Percentiles rank a stretch among this genome's conserved stretches.
These are phyloP conservation scores for Maconellicoccus hirsutus DNA, from an alignment of 1,140 invertebrate species.

Conservation along the genomic window DNA sequence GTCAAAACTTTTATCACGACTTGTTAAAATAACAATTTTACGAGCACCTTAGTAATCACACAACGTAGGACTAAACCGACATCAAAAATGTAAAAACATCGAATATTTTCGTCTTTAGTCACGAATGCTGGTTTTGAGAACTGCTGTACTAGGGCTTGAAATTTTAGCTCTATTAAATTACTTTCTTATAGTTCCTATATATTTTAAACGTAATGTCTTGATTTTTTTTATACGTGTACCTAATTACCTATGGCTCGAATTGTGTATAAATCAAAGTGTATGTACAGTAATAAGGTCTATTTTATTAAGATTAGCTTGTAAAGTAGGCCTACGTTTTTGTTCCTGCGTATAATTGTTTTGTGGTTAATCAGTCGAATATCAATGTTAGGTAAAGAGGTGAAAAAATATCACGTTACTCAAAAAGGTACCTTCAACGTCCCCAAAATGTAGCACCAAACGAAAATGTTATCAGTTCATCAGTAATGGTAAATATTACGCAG, in stretches of 20 bases:
- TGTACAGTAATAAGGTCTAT: not conserved
- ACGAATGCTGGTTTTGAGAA: slow-evolving; percentile 3
- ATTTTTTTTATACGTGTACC: slow-evolving; percentile 5
- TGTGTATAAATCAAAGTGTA: not conserved
- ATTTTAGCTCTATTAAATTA: slow-evolving; percentile 2
- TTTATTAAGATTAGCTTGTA: not conserved
- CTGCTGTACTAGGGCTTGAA: not conserved
- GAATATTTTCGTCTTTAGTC: not conserved
- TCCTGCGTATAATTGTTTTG: not conserved
- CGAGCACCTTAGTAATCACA: not conserved
- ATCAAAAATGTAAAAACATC: not conserved
- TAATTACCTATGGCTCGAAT: not conserved
- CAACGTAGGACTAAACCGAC: not conserved
- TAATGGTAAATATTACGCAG: no score
- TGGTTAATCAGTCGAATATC: no score
- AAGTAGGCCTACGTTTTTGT: not conserved
- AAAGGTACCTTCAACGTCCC: no score
- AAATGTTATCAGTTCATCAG: no score
- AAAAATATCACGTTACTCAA: no score
- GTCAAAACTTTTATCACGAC: slow-evolving; percentile 7
- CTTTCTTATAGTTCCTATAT: slow-evolving; percentile 1
- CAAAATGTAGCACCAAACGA: no score
- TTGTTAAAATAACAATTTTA: slow-evolving; percentile 3
- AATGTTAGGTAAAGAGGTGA: no score
- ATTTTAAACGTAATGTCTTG: not conserved